Conservation (phyloP, 2,888 invertebrate species). For the Tachina fera region DNA sequence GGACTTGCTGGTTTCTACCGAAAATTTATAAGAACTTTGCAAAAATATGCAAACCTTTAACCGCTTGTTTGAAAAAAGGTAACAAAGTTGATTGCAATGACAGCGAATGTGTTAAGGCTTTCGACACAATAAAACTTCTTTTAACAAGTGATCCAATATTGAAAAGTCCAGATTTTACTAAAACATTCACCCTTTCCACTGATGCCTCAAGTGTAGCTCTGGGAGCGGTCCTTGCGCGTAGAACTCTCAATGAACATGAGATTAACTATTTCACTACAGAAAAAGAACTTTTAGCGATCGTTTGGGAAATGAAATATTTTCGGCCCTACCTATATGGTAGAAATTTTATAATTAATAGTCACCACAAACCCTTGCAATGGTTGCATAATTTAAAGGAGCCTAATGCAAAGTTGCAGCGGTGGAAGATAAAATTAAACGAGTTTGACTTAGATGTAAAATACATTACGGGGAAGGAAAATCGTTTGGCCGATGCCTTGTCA, state of each 20-base stretch:
- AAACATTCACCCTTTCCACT: slow-evolving; percentile 59
- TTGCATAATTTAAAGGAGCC: slow-evolving; percentile 27
- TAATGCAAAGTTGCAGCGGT: slow-evolving; percentile 23
- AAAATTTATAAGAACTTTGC: slow-evolving; percentile 39
- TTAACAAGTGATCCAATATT: slow-evolving; percentile 63
- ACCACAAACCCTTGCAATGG: slow-evolving; percentile 33
- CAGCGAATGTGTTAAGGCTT: slow-evolving; percentile 45
- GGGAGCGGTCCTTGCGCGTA: slow-evolving; percentile 57
- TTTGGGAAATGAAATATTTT: slow-evolving; percentile 41
- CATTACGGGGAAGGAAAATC: slow-evolving; percentile 43
- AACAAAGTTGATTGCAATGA: slow-evolving; percentile 15
- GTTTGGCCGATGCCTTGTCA: slow-evolving; percentile 27
- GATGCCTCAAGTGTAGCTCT: slow-evolving; percentile 66
- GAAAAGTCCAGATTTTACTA: slow-evolving; percentile 65
- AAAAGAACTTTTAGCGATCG: slow-evolving; percentile 36
- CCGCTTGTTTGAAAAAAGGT: slow-evolving; percentile 36
- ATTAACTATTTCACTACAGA: slow-evolving; percentile 24
- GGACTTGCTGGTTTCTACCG: slow-evolving; percentile 20
- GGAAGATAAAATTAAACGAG: slow-evolving; percentile 35
- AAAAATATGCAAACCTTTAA: slow-evolving; percentile 31
- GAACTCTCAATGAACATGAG: slow-evolving; percentile 21
- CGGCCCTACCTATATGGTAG: slow-evolving; percentile 31
- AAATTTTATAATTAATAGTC: slow-evolving; percentile 21
- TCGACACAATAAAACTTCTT: slow-evolving; percentile 51
- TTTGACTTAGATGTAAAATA: slow-evolving; percentile 34